Percentiles rank a stretch among this genome's conserved stretches.
phyloP scores from a whole-genome alignment of 2,888 invertebrate genomes.

The Perizoma flavofasciatum region DNA sequence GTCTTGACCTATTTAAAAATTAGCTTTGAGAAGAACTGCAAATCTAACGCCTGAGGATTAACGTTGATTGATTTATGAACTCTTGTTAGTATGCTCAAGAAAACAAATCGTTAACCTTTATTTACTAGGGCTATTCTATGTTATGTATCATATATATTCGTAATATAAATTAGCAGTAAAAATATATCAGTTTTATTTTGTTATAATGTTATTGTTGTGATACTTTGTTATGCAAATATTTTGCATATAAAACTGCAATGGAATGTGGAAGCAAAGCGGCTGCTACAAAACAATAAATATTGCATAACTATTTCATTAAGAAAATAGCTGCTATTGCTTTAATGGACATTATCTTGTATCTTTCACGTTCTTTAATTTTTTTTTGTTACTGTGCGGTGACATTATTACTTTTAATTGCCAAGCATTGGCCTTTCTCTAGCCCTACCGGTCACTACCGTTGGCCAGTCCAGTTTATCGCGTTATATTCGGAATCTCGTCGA shows the following conservation, averaged over 20 bases:
- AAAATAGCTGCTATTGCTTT: constrained; percentile 8
- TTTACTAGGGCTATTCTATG: constrained; percentile 4
- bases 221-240: constrained; percentile 64
- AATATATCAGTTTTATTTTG: constrained; percentile 39
- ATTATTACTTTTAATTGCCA: no score
- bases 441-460: not conserved
- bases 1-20: constrained; percentile 29
- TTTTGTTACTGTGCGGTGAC: not conserved
- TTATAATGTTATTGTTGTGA: constrained; percentile 59
- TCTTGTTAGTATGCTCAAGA: not conserved
- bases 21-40: constrained; percentile 14
- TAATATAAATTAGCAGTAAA: not conserved
- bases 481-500: constrained; percentile 6
- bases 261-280: constrained; percentile 72
- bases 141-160: not conserved
- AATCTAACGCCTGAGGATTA: constrained; percentile 13
- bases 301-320: constrained; percentile 56
- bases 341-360: constrained; percentile 6
- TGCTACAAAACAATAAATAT: constrained; percentile 60
- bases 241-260: constrained; percentile 65
- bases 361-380: not conserved
- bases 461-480: not conserved
- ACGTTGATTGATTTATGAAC: constrained; percentile 17
- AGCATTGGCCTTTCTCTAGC: no score
- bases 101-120: not conserved